A percentile compares a stretch with the other conserved stretches of the same genome.
Conservation (phyloP, 2,888 invertebrate genomes). For the Oasisia sp. region DNA sequence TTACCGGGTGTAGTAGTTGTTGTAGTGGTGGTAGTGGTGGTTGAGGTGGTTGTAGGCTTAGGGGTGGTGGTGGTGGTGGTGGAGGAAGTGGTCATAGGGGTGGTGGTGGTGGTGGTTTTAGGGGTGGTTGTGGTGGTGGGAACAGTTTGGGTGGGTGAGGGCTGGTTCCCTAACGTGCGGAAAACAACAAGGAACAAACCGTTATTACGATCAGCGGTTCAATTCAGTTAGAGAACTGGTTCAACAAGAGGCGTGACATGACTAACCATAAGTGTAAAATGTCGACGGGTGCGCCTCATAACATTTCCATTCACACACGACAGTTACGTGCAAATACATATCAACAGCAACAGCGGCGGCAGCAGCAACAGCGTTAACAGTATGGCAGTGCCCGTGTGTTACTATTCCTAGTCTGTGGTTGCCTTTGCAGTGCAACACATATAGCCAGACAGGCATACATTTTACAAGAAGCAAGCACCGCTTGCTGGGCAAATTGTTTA, state of each 20-base stretch:
- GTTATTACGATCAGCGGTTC: background rate
- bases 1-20: conserved; percentile 5
- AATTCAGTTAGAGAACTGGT: background rate
- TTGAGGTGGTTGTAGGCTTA: background rate
- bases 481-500: background rate
- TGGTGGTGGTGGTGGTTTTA: background rate
- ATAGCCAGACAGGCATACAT: background rate
- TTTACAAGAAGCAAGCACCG: background rate
- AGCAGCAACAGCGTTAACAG: background rate
- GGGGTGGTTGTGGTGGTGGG: background rate
- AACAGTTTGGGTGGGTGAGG: background rate
- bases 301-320: background rate
- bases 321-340: background rate
- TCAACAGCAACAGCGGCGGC: background rate
- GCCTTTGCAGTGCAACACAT: background rate
- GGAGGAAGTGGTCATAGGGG: background rate
- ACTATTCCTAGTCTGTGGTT: background rate
- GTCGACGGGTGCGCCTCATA: background rate
- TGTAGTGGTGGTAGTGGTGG: background rate
- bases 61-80: background rate
- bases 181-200: background rate
- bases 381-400: background rate
- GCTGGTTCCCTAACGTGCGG: background rate
- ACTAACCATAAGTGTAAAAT: background rate
- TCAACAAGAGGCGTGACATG: background rate